These are phyloP conservation scores for Lasioglossum zephyrum DNA, from an alignment of 2,888 invertebrate species.

Conservation along the genomic window DNA sequence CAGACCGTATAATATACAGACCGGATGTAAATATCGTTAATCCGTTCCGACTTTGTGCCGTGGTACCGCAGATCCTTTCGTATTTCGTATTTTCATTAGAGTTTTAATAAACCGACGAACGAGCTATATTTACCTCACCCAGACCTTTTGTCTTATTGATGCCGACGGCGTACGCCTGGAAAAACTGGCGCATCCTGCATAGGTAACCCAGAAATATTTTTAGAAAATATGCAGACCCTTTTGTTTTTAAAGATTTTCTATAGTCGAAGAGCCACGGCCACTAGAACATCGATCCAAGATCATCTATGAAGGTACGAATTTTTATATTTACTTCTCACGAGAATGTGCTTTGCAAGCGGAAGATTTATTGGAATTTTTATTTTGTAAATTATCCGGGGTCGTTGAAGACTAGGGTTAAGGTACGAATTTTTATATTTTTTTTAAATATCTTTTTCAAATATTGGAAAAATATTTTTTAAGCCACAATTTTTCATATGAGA, in stretches of 20 bases:
- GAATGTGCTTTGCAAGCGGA: background rate
- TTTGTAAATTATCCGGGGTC: too few relatives aligned
- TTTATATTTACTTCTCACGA: background rate
- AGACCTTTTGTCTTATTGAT: background rate
- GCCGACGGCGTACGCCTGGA: background rate
- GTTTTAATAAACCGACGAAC: background rate
- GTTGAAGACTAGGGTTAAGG: too few relatives aligned
- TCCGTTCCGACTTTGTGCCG: background rate
- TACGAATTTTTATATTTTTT: background rate
- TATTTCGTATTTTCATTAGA: background rate
- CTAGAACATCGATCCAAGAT: too few relatives aligned
- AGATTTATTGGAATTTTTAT: background rate
- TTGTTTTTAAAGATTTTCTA: background rate
- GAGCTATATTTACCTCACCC: background rate
- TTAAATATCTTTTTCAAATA: too few relatives aligned
- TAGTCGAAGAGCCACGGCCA: background rate
- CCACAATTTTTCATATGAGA: too few relatives aligned
- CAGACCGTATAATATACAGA: background rate
- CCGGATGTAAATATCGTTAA: constrained; percentile 2
- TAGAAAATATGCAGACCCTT: background rate
- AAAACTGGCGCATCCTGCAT: background rate
- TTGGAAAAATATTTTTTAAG: too few relatives aligned
- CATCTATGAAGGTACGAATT: background rate
- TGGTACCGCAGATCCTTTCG: background rate
- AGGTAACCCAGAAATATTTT: background rate